These are phyloP conservation scores for Sicus ferrugineus DNA, from an alignment of 2,888 invertebrate genomes.

Conservation along the genomic window DNA sequence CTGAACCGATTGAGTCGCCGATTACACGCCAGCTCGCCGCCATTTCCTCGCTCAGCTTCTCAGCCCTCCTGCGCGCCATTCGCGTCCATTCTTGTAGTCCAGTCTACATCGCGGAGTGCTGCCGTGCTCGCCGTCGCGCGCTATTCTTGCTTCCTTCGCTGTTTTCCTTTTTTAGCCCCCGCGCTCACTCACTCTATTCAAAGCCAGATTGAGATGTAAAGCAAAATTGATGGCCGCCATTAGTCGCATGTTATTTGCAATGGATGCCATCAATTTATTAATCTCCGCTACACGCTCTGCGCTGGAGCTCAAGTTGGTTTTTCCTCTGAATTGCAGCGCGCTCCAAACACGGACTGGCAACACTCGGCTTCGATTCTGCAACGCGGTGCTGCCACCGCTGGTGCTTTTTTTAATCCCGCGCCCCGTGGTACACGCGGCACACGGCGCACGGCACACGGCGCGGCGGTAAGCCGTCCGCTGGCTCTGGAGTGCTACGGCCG, in stretches of 20 bases:
- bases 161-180: slow-evolving; percentile 33
- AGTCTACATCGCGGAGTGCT: slow-evolving; percentile 30
- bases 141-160: slow-evolving; percentile 33
- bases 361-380: slow-evolving; percentile 23
- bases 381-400: neutral
- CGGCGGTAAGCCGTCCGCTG: neutral
- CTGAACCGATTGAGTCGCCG: neutral
- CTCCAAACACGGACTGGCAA: slow-evolving; percentile 29
- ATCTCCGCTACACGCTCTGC: slow-evolving; percentile 65
- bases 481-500: neutral
- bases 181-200: slow-evolving; percentile 35
- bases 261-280: slow-evolving; percentile 67
- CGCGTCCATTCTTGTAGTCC: neutral
- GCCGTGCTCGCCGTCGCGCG: slow-evolving; percentile 13
- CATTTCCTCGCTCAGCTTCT: no score
- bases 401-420: slow-evolving; percentile 26
- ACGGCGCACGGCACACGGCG: slow-evolving; percentile 13
- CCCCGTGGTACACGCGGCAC: slow-evolving; percentile 13
- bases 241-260: slow-evolving; percentile 67
- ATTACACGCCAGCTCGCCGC: neutral
- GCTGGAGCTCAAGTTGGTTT: slow-evolving; percentile 58
- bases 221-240: slow-evolving; percentile 66
- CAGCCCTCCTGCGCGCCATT: neutral
- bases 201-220: slow-evolving; percentile 67
- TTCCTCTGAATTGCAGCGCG: no score